These are phyloP conservation scores for Falco concolor DNA, from an alignment of 2,797 vertebrate genomes.

Conservation along the genomic window DNA sequence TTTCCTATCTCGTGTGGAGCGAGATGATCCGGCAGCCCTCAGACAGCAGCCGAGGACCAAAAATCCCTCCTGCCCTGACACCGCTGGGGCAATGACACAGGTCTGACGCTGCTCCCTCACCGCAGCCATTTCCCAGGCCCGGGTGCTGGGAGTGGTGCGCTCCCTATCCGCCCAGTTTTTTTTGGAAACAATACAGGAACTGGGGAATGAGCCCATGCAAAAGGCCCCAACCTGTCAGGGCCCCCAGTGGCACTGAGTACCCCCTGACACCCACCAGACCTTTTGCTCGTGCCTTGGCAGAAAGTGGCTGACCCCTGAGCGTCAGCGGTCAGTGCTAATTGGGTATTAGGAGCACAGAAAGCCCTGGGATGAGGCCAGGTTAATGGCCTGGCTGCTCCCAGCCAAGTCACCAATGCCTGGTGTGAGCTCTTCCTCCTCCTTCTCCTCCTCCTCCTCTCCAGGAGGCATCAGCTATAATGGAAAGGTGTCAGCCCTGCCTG, in stretches of 20 bases:
- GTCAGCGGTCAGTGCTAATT: accelerated
- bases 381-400: background rate
- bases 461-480: accelerated
- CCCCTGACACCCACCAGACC: background rate
- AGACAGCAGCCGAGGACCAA: background rate
- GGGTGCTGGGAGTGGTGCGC: accelerated
- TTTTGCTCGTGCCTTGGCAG: background rate
- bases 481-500: background rate
- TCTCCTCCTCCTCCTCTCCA: background rate
- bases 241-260: background rate
- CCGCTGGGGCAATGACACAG: accelerated
- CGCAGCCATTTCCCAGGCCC: background rate
- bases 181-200: background rate
- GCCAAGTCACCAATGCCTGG: background rate
- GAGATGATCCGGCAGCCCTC: accelerated
- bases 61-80: background rate
- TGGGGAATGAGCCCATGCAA: accelerated
- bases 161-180: background rate
- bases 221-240: accelerated
- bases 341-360: background rate
- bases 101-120: background rate
- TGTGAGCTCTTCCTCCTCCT: background rate
- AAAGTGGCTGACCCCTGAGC: background rate
- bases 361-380: background rate
- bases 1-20: accelerated